phyloP scores from a whole-genome alignment of 2,888 invertebrate species.

The Polydrusus pterygomalis region DNA sequence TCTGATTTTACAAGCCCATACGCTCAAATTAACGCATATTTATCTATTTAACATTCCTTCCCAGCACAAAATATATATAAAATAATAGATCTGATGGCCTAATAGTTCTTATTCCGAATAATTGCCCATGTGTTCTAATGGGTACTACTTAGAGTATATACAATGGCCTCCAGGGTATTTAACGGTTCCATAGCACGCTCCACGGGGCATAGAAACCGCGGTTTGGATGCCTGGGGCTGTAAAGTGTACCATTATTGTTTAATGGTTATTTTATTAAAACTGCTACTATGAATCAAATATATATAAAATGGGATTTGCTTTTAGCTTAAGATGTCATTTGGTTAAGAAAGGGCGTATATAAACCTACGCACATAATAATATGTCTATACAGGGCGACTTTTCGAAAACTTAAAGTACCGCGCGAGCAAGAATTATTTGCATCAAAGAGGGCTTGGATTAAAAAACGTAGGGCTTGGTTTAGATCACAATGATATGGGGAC shows the following conservation, averaged over 20 bases:
- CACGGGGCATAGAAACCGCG: slow-evolving; percentile 35
- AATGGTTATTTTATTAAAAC: slow-evolving; percentile 21
- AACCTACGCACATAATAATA: no score
- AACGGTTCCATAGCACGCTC: slow-evolving; percentile 38
- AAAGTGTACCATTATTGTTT: slow-evolving; percentile 18
- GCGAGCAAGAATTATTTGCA: no score
- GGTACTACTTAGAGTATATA: slow-evolving; percentile 17
- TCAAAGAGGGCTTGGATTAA: no score
- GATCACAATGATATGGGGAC: no score
- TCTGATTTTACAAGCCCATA: slow-evolving; percentile 2
- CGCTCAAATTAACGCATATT: slow-evolving; percentile 17
- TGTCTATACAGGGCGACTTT: no score
- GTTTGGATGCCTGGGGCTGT: slow-evolving; percentile 1
- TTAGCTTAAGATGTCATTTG: no score
- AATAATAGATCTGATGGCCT: slow-evolving; percentile 32
- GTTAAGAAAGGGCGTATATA: no score
- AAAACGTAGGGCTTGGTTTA: no score
- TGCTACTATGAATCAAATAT: not conserved
- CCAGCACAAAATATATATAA: slow-evolving; percentile 18
- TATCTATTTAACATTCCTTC: slow-evolving; percentile 14
- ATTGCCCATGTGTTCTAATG: slow-evolving; percentile 31
- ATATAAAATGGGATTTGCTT: not conserved
- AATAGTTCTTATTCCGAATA: slow-evolving; percentile 29
- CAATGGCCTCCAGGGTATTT: slow-evolving; percentile 25
- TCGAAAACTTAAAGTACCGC: no score